phyloP scores from a whole-genome alignment of 2,113 vertebrate genomes.

The Columba janthina region DNA sequence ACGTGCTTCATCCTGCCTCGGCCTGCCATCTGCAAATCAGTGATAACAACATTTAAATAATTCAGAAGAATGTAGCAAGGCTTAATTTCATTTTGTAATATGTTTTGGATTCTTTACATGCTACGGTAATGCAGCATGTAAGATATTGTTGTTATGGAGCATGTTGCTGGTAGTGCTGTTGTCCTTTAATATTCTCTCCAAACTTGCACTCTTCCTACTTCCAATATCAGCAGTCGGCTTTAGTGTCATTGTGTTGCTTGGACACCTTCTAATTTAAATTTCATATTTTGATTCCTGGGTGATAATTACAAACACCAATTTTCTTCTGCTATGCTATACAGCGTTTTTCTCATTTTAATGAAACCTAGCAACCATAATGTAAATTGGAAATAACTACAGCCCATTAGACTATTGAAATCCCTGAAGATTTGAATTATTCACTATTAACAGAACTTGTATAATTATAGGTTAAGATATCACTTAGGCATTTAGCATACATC shows the following conservation, averaged over 20 bases:
- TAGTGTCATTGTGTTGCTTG: slow-evolving; percentile 44
- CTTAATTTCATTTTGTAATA: background rate
- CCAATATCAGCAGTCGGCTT: background rate
- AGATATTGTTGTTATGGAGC: accelerated
- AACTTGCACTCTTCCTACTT: background rate
- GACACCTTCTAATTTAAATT: slow-evolving; percentile 59
- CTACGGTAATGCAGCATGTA: background rate
- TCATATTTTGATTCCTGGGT: slow-evolving; percentile 56
- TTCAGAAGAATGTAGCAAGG: background rate
- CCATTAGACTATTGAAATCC: slow-evolving; percentile 51
- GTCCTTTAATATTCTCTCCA: background rate
- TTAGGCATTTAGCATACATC: slow-evolving; percentile 65
- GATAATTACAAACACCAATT: slow-evolving; percentile 56
- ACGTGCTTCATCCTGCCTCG: background rate
- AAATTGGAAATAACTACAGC: slow-evolving; percentile 60
- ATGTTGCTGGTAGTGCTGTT: background rate
- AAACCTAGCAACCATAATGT: slow-evolving; percentile 63
- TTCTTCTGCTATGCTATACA: slow-evolving; percentile 1
- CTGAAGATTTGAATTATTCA: slow-evolving; percentile 61
- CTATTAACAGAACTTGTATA: slow-evolving; percentile 67
- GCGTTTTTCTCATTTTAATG: slow-evolving; percentile 51
- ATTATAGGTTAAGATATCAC: slow-evolving; percentile 70
- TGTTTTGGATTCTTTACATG: background rate
- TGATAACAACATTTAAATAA: slow-evolving; percentile 40
- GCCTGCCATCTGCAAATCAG: slow-evolving; percentile 34